Evolutionary conservation across 2,113 vertebrate genomes (phyloP), one percentile per base, ranked within the genome.

Genomic region (Pseudorasbora parva): DNA sequence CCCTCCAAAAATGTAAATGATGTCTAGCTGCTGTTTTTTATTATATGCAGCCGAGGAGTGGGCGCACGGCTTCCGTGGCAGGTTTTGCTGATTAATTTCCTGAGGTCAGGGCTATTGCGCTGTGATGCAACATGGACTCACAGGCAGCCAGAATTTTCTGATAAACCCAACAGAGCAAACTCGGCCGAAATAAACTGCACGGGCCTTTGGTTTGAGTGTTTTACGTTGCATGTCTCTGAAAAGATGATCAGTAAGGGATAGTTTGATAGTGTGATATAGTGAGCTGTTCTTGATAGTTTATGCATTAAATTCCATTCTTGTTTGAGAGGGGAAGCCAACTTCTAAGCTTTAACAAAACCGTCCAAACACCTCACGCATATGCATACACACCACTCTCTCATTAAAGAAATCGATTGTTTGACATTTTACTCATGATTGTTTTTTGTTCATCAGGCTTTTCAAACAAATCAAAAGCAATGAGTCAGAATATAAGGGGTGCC

Each of bases 21-120:
- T 84, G 84, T 85, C 88, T 85, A 45, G 57, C 78, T 75, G 41
- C 81, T 87, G 84, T 85, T 84, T 88, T 92, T 87, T 87, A 88
- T 90, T 89, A 88, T 86, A 87, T 56, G 47, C 79, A 84, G 84
- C 60, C 51, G 27, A 51, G 54, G 85, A 82, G 77, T 59, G 56
- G 84, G 73, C 75, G 62, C 75, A 76, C 23, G 81, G 87, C 88
- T 89, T 88, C 74, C 85, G 87, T 84, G 85, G 84, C 87, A 89
- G 83, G 79, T 73, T 74, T 69, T 82, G 76, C 68, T 88, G 82
- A 91, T 89, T 59, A 79, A 91, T 84, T 79, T 81, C 56, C 80
- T 59, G 25, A 82, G 87, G 80, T 87, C 85, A 86, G 57, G 64
- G 66, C 80, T 86, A 78, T 77, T 82, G 74, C 83, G 84, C 79